These are phyloP conservation scores for Peromyscus leucopus DNA, from an alignment of 2,113 vertebrate species.

Conservation along the genomic window DNA sequence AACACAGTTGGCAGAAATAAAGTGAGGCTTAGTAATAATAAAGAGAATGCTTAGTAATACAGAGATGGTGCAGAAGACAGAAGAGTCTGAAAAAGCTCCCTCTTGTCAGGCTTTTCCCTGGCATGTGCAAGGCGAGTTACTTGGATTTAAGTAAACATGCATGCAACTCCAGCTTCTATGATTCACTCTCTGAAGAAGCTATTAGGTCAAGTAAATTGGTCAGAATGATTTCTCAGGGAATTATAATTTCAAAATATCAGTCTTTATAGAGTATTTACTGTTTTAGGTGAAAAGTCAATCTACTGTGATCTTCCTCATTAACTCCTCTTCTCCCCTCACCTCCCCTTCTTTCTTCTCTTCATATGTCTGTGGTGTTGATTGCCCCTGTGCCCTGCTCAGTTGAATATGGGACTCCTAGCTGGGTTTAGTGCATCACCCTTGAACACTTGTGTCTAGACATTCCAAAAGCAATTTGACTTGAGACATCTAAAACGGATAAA, in stretches of 20 bases:
- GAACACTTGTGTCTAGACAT: not conserved
- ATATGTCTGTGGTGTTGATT: not conserved
- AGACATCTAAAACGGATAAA: not conserved
- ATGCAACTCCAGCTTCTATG: not conserved
- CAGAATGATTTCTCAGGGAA: not conserved
- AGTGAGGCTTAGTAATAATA: not conserved
- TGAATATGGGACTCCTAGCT: not conserved
- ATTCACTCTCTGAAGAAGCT: not conserved
- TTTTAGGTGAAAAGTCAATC: conserved; percentile 1
- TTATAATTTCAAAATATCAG: not conserved
- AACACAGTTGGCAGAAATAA: not conserved
- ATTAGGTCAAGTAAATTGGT: not conserved
- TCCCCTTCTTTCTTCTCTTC: not conserved
- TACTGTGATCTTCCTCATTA: not conserved
- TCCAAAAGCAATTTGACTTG: not conserved
- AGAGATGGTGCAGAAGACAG: not conserved
- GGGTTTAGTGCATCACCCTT: not conserved
- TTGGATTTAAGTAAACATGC: not conserved
- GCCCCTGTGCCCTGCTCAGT: not conserved
- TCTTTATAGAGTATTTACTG: not conserved
- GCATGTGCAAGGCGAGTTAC: not conserved
- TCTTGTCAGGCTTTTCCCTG: not conserved
- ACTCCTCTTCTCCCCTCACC: not conserved
- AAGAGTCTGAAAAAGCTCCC: not conserved
- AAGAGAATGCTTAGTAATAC: not conserved